Percentiles rank a stretch among this genome's conserved stretches.
Evolutionary conservation across 2,888 invertebrate species (phyloP).

Genomic region (Macroteleia sp.): DNA sequence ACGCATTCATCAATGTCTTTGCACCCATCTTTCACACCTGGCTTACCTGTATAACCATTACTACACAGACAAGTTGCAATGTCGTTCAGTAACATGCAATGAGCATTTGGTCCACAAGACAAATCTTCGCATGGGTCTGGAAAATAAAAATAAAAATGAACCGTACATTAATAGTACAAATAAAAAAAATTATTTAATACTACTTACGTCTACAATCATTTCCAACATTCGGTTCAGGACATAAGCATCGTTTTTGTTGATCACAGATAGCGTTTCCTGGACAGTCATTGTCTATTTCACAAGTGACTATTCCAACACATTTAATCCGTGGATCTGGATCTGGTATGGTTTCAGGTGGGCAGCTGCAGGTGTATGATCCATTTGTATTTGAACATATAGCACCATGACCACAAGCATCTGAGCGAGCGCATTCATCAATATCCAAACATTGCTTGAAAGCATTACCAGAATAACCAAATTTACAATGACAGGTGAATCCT

Average conservation of each 20-base stretch:
- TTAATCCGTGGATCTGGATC: conserved; percentile 93
- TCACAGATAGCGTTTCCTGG: conserved; percentile 96
- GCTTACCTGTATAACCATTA: conserved; percentile 91
- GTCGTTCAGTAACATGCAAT: conserved; percentile 93
- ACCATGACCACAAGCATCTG: conserved; percentile 90
- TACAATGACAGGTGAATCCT: conserved; percentile 92
- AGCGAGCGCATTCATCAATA: conserved; percentile 91
- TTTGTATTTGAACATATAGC: conserved; percentile 91
- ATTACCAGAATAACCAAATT: conserved; percentile 93
- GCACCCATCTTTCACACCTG: conserved; percentile 88
- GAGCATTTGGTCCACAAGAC: conserved; percentile 93
- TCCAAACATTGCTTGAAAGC: conserved; percentile 92
- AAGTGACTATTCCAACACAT: conserved; percentile 93
- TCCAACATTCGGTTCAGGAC: conserved; percentile 95
- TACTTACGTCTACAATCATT: conserved; percentile 95
- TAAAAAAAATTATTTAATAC: too few species aligned
- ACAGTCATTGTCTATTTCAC: conserved; percentile 90
- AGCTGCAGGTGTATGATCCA: conserved; percentile 91
- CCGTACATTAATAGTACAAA: too few species aligned
- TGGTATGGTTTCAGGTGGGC: conserved; percentile 92
- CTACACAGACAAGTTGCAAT: conserved; percentile 93
- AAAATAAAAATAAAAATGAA: too few species aligned
- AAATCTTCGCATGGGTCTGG: conserved; percentile 96
- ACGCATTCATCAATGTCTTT: conserved; percentile 95
- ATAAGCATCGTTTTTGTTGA: conserved; percentile 90